These are phyloP conservation scores for Microctonus hyperodae DNA, from an alignment of 2,888 invertebrate genomes.

Conservation along the genomic window DNA sequence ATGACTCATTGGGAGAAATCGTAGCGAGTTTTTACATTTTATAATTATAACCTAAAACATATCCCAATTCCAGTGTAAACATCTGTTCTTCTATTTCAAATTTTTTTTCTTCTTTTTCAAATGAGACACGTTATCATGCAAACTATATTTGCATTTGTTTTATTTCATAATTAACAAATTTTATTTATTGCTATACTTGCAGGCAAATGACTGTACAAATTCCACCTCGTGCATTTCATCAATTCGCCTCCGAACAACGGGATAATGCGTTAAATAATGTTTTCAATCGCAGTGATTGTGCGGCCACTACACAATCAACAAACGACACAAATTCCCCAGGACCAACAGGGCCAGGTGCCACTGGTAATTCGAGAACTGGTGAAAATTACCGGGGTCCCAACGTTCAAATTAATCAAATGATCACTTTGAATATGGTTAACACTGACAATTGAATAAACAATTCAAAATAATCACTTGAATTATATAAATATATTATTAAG, in stretches of 20 bases:
- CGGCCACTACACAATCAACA: conserved; percentile 31
- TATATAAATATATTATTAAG: background rate
- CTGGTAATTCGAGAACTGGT: conserved; percentile 29
- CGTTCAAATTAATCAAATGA: conserved; percentile 41
- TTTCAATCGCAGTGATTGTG: conserved; percentile 38
- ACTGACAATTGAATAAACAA: conserved; percentile 16
- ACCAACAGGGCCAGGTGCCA: conserved; percentile 20
- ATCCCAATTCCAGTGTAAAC: too few relatives aligned
- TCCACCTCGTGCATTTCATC: conserved; percentile 40
- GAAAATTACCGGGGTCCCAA: conserved; percentile 37
- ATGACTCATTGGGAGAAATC: conserved; percentile 31
- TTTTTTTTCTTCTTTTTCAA: background rate
- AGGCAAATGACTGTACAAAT: conserved; percentile 47
- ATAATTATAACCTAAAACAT: conserved; percentile 19
- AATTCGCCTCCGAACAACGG: conserved; percentile 45
- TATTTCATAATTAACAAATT: background rate
- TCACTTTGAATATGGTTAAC: conserved; percentile 36
- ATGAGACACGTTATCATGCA: too few relatives aligned
- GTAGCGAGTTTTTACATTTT: conserved; percentile 16
- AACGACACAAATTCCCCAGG: conserved; percentile 31
- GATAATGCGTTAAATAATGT: conserved; percentile 47
- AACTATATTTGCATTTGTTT: background rate
- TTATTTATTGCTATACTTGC: conserved; percentile 28
- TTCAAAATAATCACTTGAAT: background rate
- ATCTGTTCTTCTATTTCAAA: background rate